Evolutionary conservation across 2,888 invertebrate genomes (phyloP).

Genomic region (Melieria omissa): DNA sequence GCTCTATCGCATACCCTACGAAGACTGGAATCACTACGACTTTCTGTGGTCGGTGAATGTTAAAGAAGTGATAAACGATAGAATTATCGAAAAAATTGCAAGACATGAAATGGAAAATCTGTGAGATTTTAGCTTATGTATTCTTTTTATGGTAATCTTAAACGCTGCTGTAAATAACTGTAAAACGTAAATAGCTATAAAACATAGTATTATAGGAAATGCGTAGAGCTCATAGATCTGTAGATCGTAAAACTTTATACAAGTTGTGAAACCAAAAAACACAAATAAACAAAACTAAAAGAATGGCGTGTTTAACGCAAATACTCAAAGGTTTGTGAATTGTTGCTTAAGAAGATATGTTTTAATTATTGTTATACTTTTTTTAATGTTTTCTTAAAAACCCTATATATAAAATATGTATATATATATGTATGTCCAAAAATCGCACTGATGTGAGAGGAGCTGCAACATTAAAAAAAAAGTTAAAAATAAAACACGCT

Average conservation of each 20-base stretch:
- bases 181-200: background rate
- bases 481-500: too few species aligned
- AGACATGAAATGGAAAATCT: conserved; percentile 47
- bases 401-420: too few species aligned
- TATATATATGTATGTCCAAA: too few species aligned
- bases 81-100: conserved; percentile 55
- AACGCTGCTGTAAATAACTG: background rate
- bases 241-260: conserved; percentile 11
- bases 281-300: conserved; percentile 5
- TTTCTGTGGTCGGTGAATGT: conserved; percentile 75
- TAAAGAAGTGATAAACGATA: conserved; percentile 71
- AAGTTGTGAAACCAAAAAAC: conserved; percentile 27
- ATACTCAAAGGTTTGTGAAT: conserved; percentile 29
- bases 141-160: background rate
- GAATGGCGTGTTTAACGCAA: conserved; percentile 17
- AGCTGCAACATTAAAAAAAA: too few species aligned
- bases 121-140: conserved; percentile 9
- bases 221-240: background rate
- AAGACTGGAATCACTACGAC: conserved; percentile 76
- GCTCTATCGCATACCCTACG: conserved; percentile 67
- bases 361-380: too few species aligned
- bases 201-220: background rate
- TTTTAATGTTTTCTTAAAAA: too few species aligned
- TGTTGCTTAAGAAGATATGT: conserved; percentile 9
- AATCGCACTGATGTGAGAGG: too few species aligned